Conservation (phyloP, 2,797 vertebrate species). For the Rhinella marina region DNA sequence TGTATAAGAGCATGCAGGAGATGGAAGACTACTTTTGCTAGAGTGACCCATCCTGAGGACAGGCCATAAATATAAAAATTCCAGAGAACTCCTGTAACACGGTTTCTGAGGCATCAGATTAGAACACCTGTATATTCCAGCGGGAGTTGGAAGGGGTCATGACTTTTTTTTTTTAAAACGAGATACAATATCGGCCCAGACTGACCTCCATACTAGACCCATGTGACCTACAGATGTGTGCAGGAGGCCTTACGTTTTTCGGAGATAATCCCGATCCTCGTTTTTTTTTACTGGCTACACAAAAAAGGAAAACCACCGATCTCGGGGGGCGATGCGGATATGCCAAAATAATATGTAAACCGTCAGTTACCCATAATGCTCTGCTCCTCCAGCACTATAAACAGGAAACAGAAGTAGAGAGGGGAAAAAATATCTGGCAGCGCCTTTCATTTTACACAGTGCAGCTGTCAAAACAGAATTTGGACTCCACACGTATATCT, state of each 20-base stretch:
- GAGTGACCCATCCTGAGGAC: too few species aligned
- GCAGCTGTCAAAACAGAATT: slow-evolving; percentile 19
- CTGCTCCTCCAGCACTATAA: not conserved
- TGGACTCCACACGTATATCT: not conserved
- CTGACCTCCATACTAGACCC: not conserved
- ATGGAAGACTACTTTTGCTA: too few species aligned
- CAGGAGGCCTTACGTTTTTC: not conserved
- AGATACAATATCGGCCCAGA: too few species aligned
- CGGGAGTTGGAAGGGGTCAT: too few species aligned
- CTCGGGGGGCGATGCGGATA: too few species aligned
- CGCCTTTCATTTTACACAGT: not conserved
- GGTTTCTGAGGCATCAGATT: too few species aligned
- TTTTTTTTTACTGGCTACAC: not conserved
- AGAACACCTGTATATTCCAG: too few species aligned
- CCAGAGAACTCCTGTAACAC: too few species aligned
- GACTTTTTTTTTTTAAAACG: too few species aligned
- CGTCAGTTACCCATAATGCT: not conserved
- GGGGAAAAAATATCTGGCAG: not conserved
- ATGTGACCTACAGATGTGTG: not conserved
- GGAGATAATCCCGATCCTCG: not conserved
- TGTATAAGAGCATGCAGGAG: too few species aligned
- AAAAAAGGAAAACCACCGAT: not conserved
- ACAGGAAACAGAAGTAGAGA: slow-evolving; percentile 7
- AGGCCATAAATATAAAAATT: too few species aligned
- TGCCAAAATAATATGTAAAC: not conserved